These are phyloP conservation scores for Marmota flaviventris DNA, from an alignment of 2,113 vertebrate genomes.

Conservation along the genomic window DNA sequence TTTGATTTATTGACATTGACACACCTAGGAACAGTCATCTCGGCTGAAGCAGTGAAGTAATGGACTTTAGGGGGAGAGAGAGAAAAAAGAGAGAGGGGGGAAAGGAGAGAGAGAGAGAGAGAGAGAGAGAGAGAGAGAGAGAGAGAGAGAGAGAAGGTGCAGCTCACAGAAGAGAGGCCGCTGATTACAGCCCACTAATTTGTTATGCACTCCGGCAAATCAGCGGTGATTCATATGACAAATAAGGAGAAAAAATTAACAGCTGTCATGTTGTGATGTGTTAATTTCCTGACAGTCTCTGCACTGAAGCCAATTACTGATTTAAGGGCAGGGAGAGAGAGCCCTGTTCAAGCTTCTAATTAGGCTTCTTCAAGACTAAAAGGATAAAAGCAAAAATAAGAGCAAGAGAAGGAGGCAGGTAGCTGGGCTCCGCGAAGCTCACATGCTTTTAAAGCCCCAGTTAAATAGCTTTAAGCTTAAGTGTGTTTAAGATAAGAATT, in stretches of 20 bases:
- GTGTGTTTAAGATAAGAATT: constrained; percentile 92
- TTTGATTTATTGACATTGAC: constrained; percentile 93
- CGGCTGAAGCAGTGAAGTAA: constrained; percentile 87
- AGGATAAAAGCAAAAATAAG: constrained; percentile 98
- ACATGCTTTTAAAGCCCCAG: constrained; percentile 89
- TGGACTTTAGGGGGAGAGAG: constrained; percentile 85
- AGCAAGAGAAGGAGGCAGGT: constrained; percentile 92
- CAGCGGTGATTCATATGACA: constrained; percentile 97
- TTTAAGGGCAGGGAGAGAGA: constrained; percentile 98
- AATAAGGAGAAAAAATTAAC: constrained; percentile 98
- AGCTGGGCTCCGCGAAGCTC: constrained; percentile 88
- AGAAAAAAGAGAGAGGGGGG: neutral
- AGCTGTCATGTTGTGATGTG: constrained; percentile 99
- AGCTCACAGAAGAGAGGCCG: constrained; percentile 90
- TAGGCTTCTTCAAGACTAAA: constrained; percentile 98
- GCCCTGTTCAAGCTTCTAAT: constrained; percentile 97
- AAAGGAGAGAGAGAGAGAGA: constrained; percentile 78
- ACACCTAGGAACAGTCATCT: constrained; percentile 90
- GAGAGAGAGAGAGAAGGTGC: constrained; percentile 84
- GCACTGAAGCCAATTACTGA: constrained; percentile 99
- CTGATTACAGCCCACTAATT: constrained; percentile 99
- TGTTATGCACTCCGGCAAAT: constrained; percentile 98
- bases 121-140: constrained; percentile 31
- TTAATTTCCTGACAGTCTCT: constrained; percentile 99
- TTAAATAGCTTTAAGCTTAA: constrained; percentile 91